Base-by-base conservation (phyloP, 2,113 vertebrate species). In the Tenrec ecaudatus region DNA sequence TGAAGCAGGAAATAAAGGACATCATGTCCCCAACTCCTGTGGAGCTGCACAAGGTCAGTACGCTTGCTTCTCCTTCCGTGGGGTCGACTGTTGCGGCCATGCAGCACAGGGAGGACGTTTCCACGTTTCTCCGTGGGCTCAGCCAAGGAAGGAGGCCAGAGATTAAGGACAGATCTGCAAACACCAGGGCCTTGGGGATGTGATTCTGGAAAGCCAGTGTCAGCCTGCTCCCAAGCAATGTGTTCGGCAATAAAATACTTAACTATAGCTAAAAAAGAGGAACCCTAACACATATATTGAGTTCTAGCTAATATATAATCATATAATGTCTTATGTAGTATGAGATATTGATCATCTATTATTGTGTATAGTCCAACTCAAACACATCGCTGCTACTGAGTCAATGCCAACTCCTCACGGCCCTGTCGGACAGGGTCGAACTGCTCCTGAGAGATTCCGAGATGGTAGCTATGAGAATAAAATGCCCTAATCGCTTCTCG, bases 1-100 rank as follows among this genome's bases (percentile, higher is more conserved):
- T 99, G 98, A 99, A 99, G 92, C 99, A 99, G 97, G 99, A 99
- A 97, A 99, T 99, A 79, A 99, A 99, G 94, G 99, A 99, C 97
- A 99, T 99, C 93, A 98, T 99, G 97, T 99, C 99, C 93, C 99
- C 99, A 88, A 99, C 98, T 95, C 99, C 99, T n/a, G 99, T 99
- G 97, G 99, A 99, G 96, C 99, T 99, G 96, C 99, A 99, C 97
- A 99, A 99, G 99, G 99, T 99, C 92, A 97, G 96, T 95, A 93
- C 64, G 58, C 90, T 86, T 88, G 71, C 75, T 85, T 25, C 17
- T 64, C 22, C 43, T 75, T 83, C 82, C 91, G 92, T 82, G 68
- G 87, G 60, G 64, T 53, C 25, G 17, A 7, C 8, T 12, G 82
- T 22, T 4, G 33, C 4, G 7, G 40, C 7, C 62, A 2, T 29